Percentiles rank a stretch among this genome's conserved stretches.
Evolutionary conservation across 35 echinoderm and acorn worm species (phyloP).

Genomic region (Lytechinus variegatus): DNA sequence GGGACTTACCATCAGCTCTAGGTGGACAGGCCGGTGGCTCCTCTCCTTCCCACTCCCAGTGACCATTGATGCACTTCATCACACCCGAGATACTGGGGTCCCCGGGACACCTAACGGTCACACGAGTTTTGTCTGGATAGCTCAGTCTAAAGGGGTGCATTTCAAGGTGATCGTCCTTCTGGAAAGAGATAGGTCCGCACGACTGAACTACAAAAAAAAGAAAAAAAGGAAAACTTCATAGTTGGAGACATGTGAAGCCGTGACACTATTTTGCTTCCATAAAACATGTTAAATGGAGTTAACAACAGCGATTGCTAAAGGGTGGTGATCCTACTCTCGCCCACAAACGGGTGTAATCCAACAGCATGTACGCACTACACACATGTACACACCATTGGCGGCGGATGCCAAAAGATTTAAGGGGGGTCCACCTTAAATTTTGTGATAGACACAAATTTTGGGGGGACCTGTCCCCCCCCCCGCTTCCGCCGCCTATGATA

Average conservation of each 20-base stretch:
- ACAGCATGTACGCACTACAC: no score
- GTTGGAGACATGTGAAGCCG: no score
- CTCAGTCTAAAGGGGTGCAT: neutral
- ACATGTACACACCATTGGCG: neutral
- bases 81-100: neutral
- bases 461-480: no score
- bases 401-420: no score
- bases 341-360: no score
- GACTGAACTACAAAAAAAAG: neutral
- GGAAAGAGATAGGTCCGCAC: neutral
- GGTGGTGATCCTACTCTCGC: neutral
- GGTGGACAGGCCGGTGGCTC: neutral
- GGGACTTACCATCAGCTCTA: neutral
- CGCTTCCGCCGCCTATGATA: no score
- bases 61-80: neutral
- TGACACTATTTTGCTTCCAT: neutral
- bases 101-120: neutral
- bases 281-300: neutral
- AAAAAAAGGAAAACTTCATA: neutral
- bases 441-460: no score
- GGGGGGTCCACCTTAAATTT: no score
- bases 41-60: neutral
- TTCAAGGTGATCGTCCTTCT: neutral
- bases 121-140: neutral
- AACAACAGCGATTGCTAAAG: neutral